Percentiles rank a stretch among this genome's conserved stretches.
Evolutionary conservation across 2,113 vertebrate genomes (phyloP).

Genomic region (Ellobius talpinus): DNA sequence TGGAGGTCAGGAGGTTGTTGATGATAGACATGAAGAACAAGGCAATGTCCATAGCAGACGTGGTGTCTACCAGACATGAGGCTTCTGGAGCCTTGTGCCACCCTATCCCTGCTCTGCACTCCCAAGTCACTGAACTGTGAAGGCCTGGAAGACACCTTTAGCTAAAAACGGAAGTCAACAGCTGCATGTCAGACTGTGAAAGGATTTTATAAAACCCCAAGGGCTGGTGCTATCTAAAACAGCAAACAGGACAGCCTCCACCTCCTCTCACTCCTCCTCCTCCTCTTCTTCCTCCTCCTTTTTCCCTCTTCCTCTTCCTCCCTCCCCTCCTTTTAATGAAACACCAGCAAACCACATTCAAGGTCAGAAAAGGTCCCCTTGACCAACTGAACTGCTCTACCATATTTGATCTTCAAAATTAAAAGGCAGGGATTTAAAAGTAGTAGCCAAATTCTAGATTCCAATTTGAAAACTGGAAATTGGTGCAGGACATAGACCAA

Average conservation of each 20-base stretch:
- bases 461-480: conserved; percentile 64
- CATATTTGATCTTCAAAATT: conserved; percentile 70
- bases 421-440: conserved; percentile 76
- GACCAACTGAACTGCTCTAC: conserved; percentile 59
- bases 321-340: neutral
- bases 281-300: neutral
- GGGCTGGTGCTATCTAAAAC: neutral
- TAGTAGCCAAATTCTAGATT: conserved; percentile 71
- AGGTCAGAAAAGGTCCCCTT: conserved; percentile 72
- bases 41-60: neutral
- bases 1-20: neutral
- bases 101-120: neutral
- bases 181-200: conserved; percentile 55
- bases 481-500: conserved; percentile 50
- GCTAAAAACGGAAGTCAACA: conserved; percentile 69
- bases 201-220: conserved; percentile 39
- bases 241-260: neutral
- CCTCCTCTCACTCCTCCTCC: neutral
- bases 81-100: neutral
- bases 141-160: neutral
- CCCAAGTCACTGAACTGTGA: conserved; percentile 10
- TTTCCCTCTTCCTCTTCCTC: neutral
- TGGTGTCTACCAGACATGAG: conserved; percentile 30
- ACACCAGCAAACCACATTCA: conserved; percentile 71
- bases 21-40: conserved; percentile 54